A percentile compares a stretch with the other conserved stretches of the same genome.
Conservation (phyloP, 2,113 vertebrate species). For the Furnarius figulus region DNA sequence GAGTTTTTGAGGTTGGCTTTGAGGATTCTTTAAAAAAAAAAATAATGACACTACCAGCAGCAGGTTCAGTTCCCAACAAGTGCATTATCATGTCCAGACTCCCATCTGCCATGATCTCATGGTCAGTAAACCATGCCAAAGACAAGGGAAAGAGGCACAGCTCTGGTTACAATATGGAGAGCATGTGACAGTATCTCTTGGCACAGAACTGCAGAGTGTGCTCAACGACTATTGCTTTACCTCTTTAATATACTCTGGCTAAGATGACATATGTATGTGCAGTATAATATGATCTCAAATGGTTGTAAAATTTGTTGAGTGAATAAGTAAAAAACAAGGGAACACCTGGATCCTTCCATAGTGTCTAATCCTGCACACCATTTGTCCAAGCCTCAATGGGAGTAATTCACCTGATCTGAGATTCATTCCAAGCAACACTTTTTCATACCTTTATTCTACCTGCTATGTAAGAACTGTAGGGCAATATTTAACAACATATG, state of each 20-base stretch:
- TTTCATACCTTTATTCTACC: neutral
- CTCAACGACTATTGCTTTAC: conserved; percentile 14
- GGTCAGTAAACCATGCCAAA: conserved; percentile 20
- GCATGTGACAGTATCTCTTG: conserved; percentile 35
- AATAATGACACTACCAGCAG: conserved; percentile 23
- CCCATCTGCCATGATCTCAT: conserved; percentile 60
- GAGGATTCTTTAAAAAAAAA: neutral
- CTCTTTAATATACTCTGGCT: conserved; percentile 10
- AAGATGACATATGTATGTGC: neutral
- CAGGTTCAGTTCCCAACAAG: neutral
- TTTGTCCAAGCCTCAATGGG: neutral
- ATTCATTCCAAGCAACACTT: neutral
- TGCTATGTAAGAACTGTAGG: neutral
- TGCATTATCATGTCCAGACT: conserved; percentile 38
- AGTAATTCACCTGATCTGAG: neutral
- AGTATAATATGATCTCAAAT: conserved; percentile 5
- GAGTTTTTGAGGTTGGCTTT: conserved; percentile 37
- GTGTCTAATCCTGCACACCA: neutral
- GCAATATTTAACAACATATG: neutral
- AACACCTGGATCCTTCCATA: conserved; percentile 4
- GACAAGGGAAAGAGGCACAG: neutral
- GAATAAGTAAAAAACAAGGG: conserved; percentile 6
- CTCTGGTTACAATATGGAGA: neutral
- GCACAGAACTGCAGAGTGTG: neutral
- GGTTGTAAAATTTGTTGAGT: conserved; percentile 46